These are phyloP conservation scores for pig (Sus scrofa) DNA, from an alignment of 2,113 vertebrate species.

Conservation along the genomic window T2T-Sscrofa CM000812.6:285894001-285894500, in stretches of 20 bases:
- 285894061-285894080: neutral
- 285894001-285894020: fast-evolving
- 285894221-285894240: fast-evolving
- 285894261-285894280: neutral
- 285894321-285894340: neutral
- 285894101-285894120: neutral
- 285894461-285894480: neutral
- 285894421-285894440: neutral
- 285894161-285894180: neutral
- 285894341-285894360: neutral
- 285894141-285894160: neutral
- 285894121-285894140: too few species aligned
- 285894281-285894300: neutral
- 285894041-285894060: neutral
- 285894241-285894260: neutral
- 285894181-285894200: too few species aligned
- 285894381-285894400: neutral
- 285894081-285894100: neutral
- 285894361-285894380: neutral
- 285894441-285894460: fast-evolving
- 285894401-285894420: fast-evolving
- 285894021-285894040: too few species aligned
- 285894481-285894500: fast-evolving
- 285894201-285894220: neutral
- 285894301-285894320: fast-evolving